Evolutionary conservation across 1,140 invertebrate species (phyloP).

Genomic region (Papilio polyxenes): DNA sequence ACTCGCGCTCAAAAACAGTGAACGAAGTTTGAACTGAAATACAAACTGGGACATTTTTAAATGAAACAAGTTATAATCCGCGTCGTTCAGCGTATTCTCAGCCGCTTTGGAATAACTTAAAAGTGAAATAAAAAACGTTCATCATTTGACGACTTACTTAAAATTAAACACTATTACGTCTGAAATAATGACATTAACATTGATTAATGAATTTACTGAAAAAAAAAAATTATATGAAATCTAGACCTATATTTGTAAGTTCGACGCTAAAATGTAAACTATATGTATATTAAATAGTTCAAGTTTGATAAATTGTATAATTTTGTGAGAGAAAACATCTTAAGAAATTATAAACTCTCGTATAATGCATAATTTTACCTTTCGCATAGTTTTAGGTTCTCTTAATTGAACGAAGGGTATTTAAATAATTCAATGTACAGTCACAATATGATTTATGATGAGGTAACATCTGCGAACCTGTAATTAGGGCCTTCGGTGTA

Average conservation of each 20-base stretch:
- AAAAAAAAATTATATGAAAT: too few species aligned
- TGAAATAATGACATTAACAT: constrained; percentile 3
- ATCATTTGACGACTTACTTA: constrained; percentile 9
- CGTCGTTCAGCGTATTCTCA: constrained; percentile 9
- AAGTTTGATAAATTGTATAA: not conserved
- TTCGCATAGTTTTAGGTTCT: not conserved
- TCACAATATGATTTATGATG: constrained; percentile 15
- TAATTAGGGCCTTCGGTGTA: constrained; percentile 8
- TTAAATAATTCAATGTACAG: constrained; percentile 20
- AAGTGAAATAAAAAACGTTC: not conserved
- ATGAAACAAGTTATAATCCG: constrained; percentile 22
- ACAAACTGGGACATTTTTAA: constrained; percentile 18
- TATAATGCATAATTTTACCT: constrained; percentile 16
- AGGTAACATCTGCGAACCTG: constrained; percentile 13
- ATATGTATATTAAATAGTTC: not conserved
- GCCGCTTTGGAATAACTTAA: constrained; percentile 12
- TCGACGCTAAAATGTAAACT: not conserved
- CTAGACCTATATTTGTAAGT: not conserved
- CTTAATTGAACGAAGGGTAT: constrained; percentile 8
- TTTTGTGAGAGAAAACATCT: constrained; percentile 1
- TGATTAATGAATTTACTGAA: not conserved
- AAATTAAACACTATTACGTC: not conserved
- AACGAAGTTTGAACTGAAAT: constrained; percentile 18
- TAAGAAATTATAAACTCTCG: not conserved
- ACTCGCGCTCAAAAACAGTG: not conserved